Percentiles rank a stretch among this genome's conserved stretches.
phyloP scores from a whole-genome alignment of 2,113 vertebrate species.

The Halcyon senegalensis region DNA sequence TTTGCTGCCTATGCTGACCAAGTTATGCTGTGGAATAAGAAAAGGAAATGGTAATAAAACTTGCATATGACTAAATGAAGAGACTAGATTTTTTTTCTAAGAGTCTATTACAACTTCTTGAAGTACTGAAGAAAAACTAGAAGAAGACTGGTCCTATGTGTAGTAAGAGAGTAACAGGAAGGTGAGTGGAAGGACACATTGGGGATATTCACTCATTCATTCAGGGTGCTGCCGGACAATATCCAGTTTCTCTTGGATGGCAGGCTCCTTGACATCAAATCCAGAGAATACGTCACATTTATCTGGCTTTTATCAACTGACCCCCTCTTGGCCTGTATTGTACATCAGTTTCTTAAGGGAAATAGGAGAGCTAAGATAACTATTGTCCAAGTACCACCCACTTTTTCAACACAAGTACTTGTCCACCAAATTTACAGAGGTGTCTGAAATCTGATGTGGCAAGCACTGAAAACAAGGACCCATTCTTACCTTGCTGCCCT shows the following conservation, averaged over 20 bases:
- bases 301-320: slow-evolving; percentile 47
- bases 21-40: not conserved
- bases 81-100: not conserved
- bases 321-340: not conserved
- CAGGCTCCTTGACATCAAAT: not conserved
- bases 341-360: slow-evolving; percentile 34
- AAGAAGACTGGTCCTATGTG: not conserved
- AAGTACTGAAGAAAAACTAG: not conserved
- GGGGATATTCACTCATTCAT: not conserved
- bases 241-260: rapidly evolving
- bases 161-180: not conserved
- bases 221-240: not conserved
- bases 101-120: not conserved
- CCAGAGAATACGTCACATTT: not conserved
- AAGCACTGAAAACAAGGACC: not conserved
- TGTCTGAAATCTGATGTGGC: not conserved
- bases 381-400: not conserved
- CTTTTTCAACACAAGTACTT: slow-evolving; percentile 40
- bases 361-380: slow-evolving; percentile 41
- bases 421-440: not conserved
- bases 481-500: slow-evolving; percentile 5
- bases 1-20: not conserved
- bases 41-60: not conserved
- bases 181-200: not conserved
- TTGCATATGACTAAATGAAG: not conserved